Evolutionary conservation across 2,888 invertebrate species (phyloP).

Genomic region (Amiota communis): DNA sequence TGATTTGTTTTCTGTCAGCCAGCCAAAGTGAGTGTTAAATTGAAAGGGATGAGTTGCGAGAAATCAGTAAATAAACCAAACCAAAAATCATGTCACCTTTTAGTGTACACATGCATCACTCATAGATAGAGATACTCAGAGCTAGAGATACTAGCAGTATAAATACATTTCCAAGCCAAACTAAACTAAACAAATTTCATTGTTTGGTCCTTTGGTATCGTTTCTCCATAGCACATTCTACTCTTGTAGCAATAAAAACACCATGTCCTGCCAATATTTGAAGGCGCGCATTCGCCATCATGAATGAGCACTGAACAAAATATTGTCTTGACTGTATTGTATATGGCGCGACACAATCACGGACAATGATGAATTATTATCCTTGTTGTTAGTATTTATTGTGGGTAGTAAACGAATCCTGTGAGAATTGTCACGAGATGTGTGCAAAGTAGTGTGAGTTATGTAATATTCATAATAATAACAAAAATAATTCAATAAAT

Average conservation of each 20-base stretch:
- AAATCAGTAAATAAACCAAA: slow-evolving; percentile 68
- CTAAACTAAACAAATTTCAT: slow-evolving; percentile 38
- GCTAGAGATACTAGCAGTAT: no score
- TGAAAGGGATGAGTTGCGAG: slow-evolving; percentile 33
- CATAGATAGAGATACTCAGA: slow-evolving; percentile 1
- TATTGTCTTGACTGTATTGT: background rate
- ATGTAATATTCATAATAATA: slow-evolving; percentile 60
- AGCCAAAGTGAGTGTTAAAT: no score
- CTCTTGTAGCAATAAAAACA: slow-evolving; percentile 17
- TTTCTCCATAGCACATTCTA: background rate
- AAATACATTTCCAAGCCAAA: no score
- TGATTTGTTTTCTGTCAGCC: no score
- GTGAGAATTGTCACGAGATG: slow-evolving; percentile 38
- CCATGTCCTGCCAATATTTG: slow-evolving; percentile 28
- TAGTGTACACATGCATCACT: background rate
- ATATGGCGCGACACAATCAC: background rate
- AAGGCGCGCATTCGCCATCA: background rate
- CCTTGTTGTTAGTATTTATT: slow-evolving; percentile 8
- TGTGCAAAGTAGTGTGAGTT: slow-evolving; percentile 35
- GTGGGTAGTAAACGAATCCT: background rate
- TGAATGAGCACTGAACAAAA: slow-evolving; percentile 14
- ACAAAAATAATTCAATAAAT: slow-evolving; percentile 57
- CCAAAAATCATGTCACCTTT: slow-evolving; percentile 46
- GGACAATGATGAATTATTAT: slow-evolving; percentile 15
- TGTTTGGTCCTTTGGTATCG: background rate